These are phyloP conservation scores for Xestia rhomboidea DNA, from an alignment of 2,888 invertebrate genomes.

Conservation along the genomic window DNA sequence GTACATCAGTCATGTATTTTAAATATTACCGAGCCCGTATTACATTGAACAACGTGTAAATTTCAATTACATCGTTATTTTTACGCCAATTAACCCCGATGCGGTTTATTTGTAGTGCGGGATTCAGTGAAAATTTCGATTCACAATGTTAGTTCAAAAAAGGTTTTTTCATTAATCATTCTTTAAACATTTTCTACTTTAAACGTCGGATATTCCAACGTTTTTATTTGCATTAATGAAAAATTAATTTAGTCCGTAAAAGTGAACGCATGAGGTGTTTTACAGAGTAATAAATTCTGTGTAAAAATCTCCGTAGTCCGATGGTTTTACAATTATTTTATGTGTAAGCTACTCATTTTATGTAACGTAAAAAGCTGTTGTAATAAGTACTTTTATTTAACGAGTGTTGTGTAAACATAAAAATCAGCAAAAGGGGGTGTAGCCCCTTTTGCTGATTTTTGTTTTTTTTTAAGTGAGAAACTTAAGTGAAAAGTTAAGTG, in stretches of 20 bases:
- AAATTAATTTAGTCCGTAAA: conserved; percentile 20
- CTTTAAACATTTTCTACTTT: conserved; percentile 38
- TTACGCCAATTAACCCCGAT: conserved; percentile 86
- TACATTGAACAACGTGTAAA: conserved; percentile 74
- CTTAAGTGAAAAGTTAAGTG: too few species aligned
- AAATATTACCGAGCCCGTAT: conserved; percentile 45
- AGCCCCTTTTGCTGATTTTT: too few species aligned
- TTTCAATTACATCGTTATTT: conserved; percentile 88
- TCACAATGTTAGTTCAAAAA: conserved; percentile 63
- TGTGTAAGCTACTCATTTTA: not conserved
- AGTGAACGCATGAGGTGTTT: conserved; percentile 17
- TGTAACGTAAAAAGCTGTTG: not conserved
- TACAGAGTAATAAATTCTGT: conserved; percentile 19
- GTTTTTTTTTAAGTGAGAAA: too few species aligned
- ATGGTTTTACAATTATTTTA: conserved; percentile 13
- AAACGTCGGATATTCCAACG: conserved; percentile 14
- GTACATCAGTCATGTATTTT: conserved; percentile 34
- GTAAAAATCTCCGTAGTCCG: conserved; percentile 4
- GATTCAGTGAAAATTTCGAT: conserved; percentile 72
- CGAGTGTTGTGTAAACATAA: not conserved
- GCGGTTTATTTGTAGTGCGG: conserved; percentile 77
- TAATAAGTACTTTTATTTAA: not conserved
- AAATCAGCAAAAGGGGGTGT: too few species aligned
- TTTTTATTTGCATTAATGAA: conserved; percentile 40
- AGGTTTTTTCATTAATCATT: conserved; percentile 59